Conservation (phyloP, 2,888 invertebrate species). For the Cheilosia pagana region DNA sequence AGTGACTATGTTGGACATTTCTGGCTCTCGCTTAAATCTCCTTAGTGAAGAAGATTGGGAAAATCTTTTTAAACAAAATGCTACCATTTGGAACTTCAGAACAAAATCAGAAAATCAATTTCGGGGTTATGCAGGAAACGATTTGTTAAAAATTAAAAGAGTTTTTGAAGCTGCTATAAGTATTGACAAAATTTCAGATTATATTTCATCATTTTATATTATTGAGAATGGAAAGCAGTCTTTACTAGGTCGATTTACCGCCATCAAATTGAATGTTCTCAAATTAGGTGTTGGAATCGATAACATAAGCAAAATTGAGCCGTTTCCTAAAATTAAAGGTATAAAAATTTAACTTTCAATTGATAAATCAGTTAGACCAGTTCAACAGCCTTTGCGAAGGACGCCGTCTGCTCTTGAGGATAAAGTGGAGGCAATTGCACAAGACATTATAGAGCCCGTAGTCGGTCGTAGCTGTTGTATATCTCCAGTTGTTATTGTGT, state of each 20-base stretch:
- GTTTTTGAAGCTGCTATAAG: no score
- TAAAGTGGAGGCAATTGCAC: no score
- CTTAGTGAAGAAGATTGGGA: neutral
- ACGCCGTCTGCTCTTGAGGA: constrained; percentile 78
- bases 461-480: constrained; percentile 77
- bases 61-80: neutral
- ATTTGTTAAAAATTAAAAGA: constrained; percentile 30
- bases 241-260: neutral
- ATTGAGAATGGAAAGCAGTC: constrained; percentile 18
- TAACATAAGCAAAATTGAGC: neutral
- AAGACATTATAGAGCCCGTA: no score
- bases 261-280: neutral
- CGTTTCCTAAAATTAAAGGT: neutral
- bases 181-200: no score
- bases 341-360: neutral
- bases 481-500: constrained; percentile 78
- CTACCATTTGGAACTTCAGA: constrained; percentile 8
- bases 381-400: constrained; percentile 12
- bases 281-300: neutral
- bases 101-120: constrained; percentile 7
- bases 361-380: neutral
- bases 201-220: no score
- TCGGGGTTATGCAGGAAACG: constrained; percentile 11
- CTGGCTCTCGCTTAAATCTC: constrained; percentile 15
- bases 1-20: constrained; percentile 1